Base-by-base conservation (phyloP, 2,113 vertebrate genomes). In the Salvator merianae region DNA sequence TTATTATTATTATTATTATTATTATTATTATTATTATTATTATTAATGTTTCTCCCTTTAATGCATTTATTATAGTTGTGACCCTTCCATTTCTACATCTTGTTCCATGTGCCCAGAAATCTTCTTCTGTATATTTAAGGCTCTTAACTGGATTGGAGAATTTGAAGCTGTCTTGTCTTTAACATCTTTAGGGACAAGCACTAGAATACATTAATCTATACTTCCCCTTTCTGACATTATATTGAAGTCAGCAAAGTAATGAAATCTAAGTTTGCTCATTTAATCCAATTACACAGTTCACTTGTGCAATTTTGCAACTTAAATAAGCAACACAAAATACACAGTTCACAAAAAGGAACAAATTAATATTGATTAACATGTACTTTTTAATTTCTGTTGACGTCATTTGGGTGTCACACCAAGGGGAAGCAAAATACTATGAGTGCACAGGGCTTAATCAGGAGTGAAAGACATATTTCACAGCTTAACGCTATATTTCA, bases 171-270 rank as follows among this genome's bases (percentile, higher is more conserved):
- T 50, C 87, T 83, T 79, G 69, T 24, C 87, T 47, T 76, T 32
- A 88, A 79, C 76, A 82, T 84, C 81, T 77, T 92, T 85, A 77
- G 85, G 71, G 32, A 84, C 69, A 63, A 14, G 84, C 22, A 81
- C 22, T 86, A 84, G 86, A 73, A 47, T 77, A 68, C 83, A 82
- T 86, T 82, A 59, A 82, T 71, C 55, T n/a, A 72, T 77, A 71
- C 0, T 38, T 62, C n/a, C 71, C 24, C 72, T 16, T 65, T 63
- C n/a, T 50, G 18, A 24, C 70, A 72, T 77, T 22, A 59, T 77
- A 84, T 73, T 43, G 71, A 47, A 62, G 32, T 50, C 83, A 73
- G 65, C 73, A 73, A 79, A 72, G 40, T 63, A 34, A 73, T 84
- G 73, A 85, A 79, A 63, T 10, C 8, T 3, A 79, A 32, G 32